Evolutionary conservation across 2,888 invertebrate species (phyloP), one percentile per base, ranked within the genome.

Genomic region (Strigamia maritima): DNA sequence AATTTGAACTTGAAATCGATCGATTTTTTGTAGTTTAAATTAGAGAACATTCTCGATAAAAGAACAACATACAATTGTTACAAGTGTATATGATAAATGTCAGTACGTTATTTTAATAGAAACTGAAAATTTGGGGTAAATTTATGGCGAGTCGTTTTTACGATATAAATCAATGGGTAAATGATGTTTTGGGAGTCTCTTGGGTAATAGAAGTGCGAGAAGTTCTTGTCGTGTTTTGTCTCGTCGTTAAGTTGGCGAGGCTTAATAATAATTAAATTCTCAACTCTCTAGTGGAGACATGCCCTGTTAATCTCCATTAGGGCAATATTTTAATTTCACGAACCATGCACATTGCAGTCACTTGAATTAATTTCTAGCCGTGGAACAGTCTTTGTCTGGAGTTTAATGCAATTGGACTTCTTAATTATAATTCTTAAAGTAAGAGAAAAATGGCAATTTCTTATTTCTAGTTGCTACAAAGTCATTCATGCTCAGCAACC

Each of bases 261-360:
- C 75, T 75, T 75, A 75, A 75, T 75, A 75, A 75, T 75, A 75
- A 75, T 75, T 40, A 75, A 40, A 40, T 35, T 35, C 75, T 70
- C 70, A 70, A 70, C 26, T 70, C 75, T 40, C 35, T 40, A 40
- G 75, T 75, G 75, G 75, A 75, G 40, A 75, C 77, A 49, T 54
- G 77, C 49, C 44, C 77, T 40, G 77, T 77, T 77, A 77, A 77
- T 77, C 44, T 40, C 44, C 77, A 77, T 77, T 77, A 77, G 28
- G 77, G 77, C 54, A 77, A 77, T 77, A 77, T 77, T 77, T 77
- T 77, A 77, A 77, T 77, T 77, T 77, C 77, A 77, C 40, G 40
- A 40, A 75, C 38, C 76, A 75, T 75, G 38, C 77, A 31, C 49
- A 77, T 49, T 44, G 70, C 78, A 78, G 49, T 78, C 44, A 65